Conservation (phyloP, 2,797 vertebrate genomes). For the Diplodus sargus region DNA sequence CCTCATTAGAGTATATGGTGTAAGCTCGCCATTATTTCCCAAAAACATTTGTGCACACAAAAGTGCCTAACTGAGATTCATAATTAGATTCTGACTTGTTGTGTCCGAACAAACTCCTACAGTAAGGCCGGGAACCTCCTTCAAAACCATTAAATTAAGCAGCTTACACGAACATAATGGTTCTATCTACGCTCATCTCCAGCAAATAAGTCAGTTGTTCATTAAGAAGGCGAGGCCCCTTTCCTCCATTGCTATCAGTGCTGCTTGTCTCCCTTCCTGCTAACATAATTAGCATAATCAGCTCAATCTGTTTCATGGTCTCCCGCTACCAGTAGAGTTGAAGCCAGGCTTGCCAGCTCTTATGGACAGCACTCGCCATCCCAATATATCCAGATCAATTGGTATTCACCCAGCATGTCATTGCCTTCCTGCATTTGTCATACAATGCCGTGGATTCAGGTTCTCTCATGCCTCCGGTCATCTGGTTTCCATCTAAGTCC, state of each 20-base stretch:
- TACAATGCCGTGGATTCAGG: constrained; percentile 47
- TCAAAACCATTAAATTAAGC: constrained; percentile 31
- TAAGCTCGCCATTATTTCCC: constrained; percentile 9
- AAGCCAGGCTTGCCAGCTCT: constrained; percentile 55
- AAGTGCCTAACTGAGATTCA: constrained; percentile 24
- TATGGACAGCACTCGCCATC: constrained; percentile 45
- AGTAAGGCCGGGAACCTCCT: neutral
- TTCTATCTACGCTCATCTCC: constrained; percentile 35
- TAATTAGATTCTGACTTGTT: constrained; percentile 23
- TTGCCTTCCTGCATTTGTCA: constrained; percentile 62
- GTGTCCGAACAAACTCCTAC: constrained; percentile 3
- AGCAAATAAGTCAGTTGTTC: constrained; percentile 48
- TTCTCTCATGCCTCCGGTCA: constrained; percentile 48
- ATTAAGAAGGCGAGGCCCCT: constrained; percentile 38
- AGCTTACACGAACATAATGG: constrained; percentile 30
- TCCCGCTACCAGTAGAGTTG: constrained; percentile 48
- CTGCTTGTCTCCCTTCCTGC: constrained; percentile 56
- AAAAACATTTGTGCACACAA: neutral
- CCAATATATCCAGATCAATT: constrained; percentile 57
- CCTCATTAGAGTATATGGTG: neutral
- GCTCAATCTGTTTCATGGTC: constrained; percentile 68
- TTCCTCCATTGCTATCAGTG: constrained; percentile 48
- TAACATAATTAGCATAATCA: constrained; percentile 75
- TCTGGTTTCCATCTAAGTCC: constrained; percentile 46
- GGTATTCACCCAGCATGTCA: constrained; percentile 62